A percentile compares a stretch with the other conserved stretches of the same genome.
Conservation (phyloP, 2,113 vertebrate genomes). For the Lepidothrix coronata region DNA sequence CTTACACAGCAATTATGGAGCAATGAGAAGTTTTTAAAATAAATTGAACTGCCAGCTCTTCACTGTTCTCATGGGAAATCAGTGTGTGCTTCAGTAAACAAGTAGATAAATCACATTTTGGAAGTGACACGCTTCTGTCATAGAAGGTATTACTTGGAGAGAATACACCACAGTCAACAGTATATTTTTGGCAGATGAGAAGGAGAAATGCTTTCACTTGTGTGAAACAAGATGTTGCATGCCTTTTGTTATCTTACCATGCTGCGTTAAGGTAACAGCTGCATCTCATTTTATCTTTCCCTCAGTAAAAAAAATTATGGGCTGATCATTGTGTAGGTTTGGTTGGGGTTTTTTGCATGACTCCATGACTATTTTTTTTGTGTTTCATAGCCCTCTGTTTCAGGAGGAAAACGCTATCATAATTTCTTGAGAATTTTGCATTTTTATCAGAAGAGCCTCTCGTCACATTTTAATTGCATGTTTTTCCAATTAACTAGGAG, state of each 20-base stretch:
- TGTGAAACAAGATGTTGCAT: background rate
- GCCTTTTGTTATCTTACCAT: background rate
- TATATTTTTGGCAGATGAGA: background rate
- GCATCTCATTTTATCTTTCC: background rate
- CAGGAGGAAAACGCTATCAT: background rate
- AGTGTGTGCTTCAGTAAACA: background rate
- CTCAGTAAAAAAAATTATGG: background rate
- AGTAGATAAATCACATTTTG: background rate
- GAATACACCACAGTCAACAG: background rate
- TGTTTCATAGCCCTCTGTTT: background rate
- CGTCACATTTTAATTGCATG: background rate
- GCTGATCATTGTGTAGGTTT: background rate
- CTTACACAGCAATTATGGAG: background rate
- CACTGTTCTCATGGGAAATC: background rate
- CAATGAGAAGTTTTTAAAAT: background rate
- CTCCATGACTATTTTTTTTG: background rate
- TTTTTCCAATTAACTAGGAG: constrained; percentile 25
- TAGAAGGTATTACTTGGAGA: background rate
- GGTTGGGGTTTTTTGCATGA: background rate
- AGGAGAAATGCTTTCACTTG: background rate
- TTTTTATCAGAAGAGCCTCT: background rate
- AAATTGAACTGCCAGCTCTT: background rate
- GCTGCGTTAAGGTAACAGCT: background rate
- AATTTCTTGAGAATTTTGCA: background rate
- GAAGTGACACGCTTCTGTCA: background rate